These are phyloP conservation scores for Pangasius djambal DNA, from an alignment of 2,797 vertebrate species.

Conservation along the genomic window DNA sequence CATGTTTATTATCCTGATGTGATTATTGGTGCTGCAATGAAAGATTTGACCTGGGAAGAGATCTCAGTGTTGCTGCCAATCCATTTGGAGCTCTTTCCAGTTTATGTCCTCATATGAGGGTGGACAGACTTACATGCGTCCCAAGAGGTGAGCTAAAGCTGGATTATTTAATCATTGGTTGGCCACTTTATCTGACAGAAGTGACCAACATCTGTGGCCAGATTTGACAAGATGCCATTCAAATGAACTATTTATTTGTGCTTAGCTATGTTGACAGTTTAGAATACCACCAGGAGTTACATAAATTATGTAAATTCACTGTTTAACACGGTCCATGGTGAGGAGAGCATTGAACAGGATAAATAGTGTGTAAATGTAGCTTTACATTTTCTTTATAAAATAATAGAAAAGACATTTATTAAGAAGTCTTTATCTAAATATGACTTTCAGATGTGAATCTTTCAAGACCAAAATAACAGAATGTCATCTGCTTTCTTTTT, in stretches of 20 bases:
- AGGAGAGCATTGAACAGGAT: background rate
- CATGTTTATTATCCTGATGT: background rate
- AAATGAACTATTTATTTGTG: background rate
- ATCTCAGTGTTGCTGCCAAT: background rate
- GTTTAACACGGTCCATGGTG: background rate
- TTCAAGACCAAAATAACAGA: background rate
- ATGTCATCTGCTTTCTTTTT: background rate
- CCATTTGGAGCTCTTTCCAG: constrained; percentile 30
- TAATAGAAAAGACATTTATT: background rate
- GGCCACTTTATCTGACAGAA: constrained; percentile 44
- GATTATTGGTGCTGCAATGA: background rate
- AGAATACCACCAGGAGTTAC: background rate
- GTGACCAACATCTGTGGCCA: constrained; percentile 47
- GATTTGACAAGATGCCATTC: constrained; percentile 28
- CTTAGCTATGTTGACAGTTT: background rate
- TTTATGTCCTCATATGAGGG: constrained; percentile 32
- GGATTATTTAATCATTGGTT: constrained; percentile 44
- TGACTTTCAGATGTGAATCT: background rate
- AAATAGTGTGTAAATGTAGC: background rate
- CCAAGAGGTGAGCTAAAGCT: constrained; percentile 48
- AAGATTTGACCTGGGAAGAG: background rate
- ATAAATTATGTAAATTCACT: background rate
- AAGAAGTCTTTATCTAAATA: background rate
- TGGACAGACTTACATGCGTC: constrained; percentile 40
- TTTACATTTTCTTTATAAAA: background rate